Conservation (phyloP, 2,113 vertebrate species). For the Stigmatopora nigra region DNA sequence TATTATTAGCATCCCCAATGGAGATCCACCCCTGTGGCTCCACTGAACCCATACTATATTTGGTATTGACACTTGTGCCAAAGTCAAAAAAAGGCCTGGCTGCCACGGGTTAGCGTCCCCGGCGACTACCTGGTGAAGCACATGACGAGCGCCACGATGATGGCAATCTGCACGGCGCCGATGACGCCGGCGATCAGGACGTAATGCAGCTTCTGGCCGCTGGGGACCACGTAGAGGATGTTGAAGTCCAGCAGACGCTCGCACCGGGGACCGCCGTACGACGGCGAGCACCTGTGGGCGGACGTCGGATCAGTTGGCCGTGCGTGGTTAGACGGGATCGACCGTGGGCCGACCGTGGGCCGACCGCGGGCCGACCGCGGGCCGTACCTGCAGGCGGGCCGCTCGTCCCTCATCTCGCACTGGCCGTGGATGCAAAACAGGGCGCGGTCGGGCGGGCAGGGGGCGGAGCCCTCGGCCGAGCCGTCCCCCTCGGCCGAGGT, state of each 20-base stretch:
- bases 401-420: slow-evolving; percentile 89
- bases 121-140: slow-evolving; percentile 88
- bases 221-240: slow-evolving; percentile 96
- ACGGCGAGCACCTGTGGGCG: slow-evolving; percentile 81
- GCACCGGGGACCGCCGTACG: slow-evolving; percentile 90
- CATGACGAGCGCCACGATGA: slow-evolving; percentile 98
- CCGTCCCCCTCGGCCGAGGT: slow-evolving; percentile 79
- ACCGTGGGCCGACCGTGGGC: background rate
- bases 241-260: slow-evolving; percentile 93
- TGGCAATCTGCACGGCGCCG: slow-evolving; percentile 94
- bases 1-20: no score
- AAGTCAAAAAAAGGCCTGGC: no score
- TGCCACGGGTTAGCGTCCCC: no score
- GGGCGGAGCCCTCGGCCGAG: slow-evolving; percentile 77
- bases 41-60: no score
- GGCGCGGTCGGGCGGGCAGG: slow-evolving; percentile 84
- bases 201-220: slow-evolving; percentile 95
- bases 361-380: background rate
- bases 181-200: slow-evolving; percentile 98
- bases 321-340: no score
- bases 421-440: slow-evolving; percentile 90
- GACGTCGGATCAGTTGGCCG: no score
- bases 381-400: slow-evolving; percentile 85
- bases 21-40: no score
- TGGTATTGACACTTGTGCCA: no score